Percentiles rank a stretch among this genome's conserved stretches.
These are phyloP conservation scores for Aythya baeri DNA, from an alignment of 2,113 vertebrate species.

Conservation along the genomic window DNA sequence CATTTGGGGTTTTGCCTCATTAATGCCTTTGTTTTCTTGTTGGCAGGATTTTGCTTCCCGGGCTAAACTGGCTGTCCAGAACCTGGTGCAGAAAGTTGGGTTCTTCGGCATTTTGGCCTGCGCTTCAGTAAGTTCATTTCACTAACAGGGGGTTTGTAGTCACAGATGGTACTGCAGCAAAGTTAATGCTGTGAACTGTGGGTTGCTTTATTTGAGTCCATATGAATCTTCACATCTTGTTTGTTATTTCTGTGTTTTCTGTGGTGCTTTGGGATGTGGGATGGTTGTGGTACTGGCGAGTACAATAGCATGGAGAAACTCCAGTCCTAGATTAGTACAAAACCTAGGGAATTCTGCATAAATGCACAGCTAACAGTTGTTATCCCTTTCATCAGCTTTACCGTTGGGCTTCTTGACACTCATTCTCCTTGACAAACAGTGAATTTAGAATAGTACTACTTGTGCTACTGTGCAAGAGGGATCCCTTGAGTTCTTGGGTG, in stretches of 20 bases:
- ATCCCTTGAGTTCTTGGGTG: not conserved
- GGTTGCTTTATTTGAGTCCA: not conserved
- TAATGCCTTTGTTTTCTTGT: not conserved
- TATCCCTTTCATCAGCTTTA: not conserved
- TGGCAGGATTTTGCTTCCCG: constrained; percentile 92
- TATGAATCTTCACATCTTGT: not conserved
- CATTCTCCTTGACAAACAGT: not conserved
- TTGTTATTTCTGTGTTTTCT: not conserved
- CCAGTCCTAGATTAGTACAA: not conserved
- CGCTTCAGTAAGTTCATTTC: constrained; percentile 87
- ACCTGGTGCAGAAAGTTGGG: constrained; percentile 97
- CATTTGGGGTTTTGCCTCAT: accelerated
- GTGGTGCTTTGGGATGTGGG: not conserved
- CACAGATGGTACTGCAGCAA: not conserved
- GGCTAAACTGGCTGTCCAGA: constrained; percentile 93
- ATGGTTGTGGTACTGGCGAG: not conserved
- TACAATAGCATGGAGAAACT: not conserved
- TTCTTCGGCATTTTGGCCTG: constrained; percentile 95
- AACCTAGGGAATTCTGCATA: not conserved
- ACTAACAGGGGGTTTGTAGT: not conserved
- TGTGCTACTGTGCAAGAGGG: not conserved
- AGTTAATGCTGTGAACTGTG: not conserved
- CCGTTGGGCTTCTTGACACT: not conserved
- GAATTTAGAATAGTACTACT: not conserved
- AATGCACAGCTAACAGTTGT: not conserved